These are phyloP conservation scores for Cantharis flavilabris DNA, from an alignment of 2,888 invertebrate species.

Conservation along the genomic window DNA sequence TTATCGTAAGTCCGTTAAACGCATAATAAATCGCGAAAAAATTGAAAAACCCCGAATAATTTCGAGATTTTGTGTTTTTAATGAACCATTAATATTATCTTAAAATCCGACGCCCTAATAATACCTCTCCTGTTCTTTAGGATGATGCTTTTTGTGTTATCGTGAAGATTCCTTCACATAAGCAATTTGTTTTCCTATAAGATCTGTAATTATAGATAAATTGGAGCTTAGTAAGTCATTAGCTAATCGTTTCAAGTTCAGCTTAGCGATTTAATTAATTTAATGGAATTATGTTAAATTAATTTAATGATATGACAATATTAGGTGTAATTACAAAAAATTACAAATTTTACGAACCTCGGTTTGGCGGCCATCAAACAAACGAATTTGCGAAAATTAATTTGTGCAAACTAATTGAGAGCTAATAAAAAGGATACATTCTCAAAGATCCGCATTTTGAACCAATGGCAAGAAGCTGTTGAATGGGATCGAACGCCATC, in stretches of 20 bases:
- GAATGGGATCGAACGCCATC: constrained; percentile 97
- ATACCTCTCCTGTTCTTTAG: background rate
- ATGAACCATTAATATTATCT: background rate
- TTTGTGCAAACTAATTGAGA: background rate
- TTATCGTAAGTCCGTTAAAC: background rate
- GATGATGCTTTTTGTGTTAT: background rate
- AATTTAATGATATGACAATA: background rate
- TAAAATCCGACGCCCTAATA: background rate
- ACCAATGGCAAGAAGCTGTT: constrained; percentile 94
- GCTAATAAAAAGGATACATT: constrained; percentile 86
- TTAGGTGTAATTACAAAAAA: background rate
- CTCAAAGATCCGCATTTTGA: constrained; percentile 93
- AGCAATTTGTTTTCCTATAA: background rate
- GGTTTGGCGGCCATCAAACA: background rate
- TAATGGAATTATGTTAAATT: background rate
- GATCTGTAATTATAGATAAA: constrained; percentile 2
- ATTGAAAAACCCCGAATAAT: background rate
- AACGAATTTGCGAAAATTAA: background rate
- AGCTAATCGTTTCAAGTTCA: background rate
- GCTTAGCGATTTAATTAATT: background rate
- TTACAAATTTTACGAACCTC: background rate
- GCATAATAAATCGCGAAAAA: background rate
- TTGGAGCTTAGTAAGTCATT: background rate
- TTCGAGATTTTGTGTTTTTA: background rate
- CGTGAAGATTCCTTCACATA: background rate